phyloP scores from a whole-genome alignment of 1,140 invertebrate genomes.

The Fopius arisanus region DNA sequence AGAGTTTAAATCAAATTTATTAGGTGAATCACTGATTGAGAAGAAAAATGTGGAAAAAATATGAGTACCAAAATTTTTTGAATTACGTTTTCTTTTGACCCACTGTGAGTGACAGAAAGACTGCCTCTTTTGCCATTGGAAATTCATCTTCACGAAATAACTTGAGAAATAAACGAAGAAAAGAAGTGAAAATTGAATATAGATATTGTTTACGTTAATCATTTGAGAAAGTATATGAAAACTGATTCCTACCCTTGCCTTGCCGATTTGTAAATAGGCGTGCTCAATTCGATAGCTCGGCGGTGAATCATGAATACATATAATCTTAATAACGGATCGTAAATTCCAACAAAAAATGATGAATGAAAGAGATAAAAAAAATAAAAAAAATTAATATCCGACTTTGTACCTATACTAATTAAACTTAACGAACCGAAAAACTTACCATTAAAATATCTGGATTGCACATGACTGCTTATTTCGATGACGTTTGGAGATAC shows the following conservation, averaged over 20 bases:
- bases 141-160: neutral
- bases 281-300: slow-evolving; percentile 53
- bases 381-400: slow-evolving; percentile 54
- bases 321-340: slow-evolving; percentile 15
- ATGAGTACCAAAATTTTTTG: neutral
- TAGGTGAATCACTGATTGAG: neutral
- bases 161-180: neutral
- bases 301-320: slow-evolving; percentile 29
- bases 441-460: neutral
- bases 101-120: slow-evolving; percentile 13
- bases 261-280: slow-evolving; percentile 62
- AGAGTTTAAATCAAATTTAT: slow-evolving; percentile 39
- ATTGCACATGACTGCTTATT: slow-evolving; percentile 3
- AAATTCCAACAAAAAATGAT: slow-evolving; percentile 30
- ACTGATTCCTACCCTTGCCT: slow-evolving; percentile 46
- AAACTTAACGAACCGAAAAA: slow-evolving; percentile 37
- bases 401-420: slow-evolving; percentile 62
- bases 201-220: slow-evolving; percentile 10
- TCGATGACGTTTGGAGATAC: neutral
- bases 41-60: neutral
- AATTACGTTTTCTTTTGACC: neutral
- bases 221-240: slow-evolving; percentile 23
- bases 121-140: slow-evolving; percentile 4
- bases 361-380: slow-evolving; percentile 29
- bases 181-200: neutral